Evolutionary conservation across 2,888 invertebrate species (phyloP), one percentile per base, ranked within the genome.

Genomic region (Athripsodes cinereus): DNA sequence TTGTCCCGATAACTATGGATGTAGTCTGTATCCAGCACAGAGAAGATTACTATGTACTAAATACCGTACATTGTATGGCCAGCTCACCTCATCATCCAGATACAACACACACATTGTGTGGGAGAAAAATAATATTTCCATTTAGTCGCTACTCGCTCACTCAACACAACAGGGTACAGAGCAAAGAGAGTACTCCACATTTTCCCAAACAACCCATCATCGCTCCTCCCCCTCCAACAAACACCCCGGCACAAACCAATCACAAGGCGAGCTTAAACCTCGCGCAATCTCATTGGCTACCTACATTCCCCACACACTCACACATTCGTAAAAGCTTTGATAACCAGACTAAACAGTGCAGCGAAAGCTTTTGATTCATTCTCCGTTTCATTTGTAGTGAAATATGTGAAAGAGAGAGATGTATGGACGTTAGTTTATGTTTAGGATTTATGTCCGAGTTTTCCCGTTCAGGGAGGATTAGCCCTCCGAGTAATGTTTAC

Each of bases 401-500:
- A 20, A 26, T 11, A 11, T 16, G 13, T 19, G 53, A 53, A 40
- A 48, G 20, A 19, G 49, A 57, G 11, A 22, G 31, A 2, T 2
- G 1, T 18, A 26, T n/a, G 16, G 50, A 52, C 57, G 57, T 18
- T 20, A 22, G 13, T 22, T 13, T 35, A 13, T 20, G 19, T 40
- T 40, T 40, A 40, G 40, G 40, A 40, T 40, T 40, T 40, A 13
- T 1, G 31, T 44, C 22, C 48, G n/a, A 31, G 46, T 48, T 60
- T 57, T 52, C 58, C 40, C 60, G 53, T 59, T 53, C 40, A 49
- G 65, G 72, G 69, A 68, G 69, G 74, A 76, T 71, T 68, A 75
- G 71, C 77, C 76, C 69, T 71, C 74, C 74, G 72, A 74, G 74
- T 73, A 74, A 56, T 61, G 60, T 62, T 64, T 59, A 62, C 64